Base-by-base conservation (phyloP, 2,888 invertebrate genomes). In the Frankliniella intonsa region DNA sequence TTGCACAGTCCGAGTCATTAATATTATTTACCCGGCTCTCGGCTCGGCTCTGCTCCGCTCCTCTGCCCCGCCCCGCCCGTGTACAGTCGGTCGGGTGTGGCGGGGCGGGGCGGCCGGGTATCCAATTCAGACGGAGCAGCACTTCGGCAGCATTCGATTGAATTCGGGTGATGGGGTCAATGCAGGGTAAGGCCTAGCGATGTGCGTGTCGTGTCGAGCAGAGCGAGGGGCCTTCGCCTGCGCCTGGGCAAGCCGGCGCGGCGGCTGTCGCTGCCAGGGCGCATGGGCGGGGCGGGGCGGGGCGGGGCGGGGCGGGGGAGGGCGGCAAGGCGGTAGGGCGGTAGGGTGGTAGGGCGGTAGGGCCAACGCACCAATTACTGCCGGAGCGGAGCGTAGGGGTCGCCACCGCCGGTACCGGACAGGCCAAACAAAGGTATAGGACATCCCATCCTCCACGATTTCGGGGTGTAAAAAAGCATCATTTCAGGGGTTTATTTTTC, bases 161-260 rank as follows among this genome's bases (percentile, higher is more conserved):
- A 25, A 76, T 76, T 25, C 69, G 69, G 69, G 25, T 76, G 25
- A 76, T 76, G 25, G 69, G 69, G 69, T 76, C 69, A 76, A 76
- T 76, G 25, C 69, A 76, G 69, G 22, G 69, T 25, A 76, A 76
- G 69, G 69, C 69, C 69, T 76, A 12, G 38, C 38, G 38, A 38
- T 38, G 38, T 76, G 69, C 69, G 12, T 1, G 69, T 12, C 69
- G 9, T 22, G 8, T 11, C 69, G 22, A 0, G 22, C 8, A 5
- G n/a, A 0, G 8, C 10, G 22, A 5, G 69, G 8, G 2, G 69
- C n/a, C 69, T 22, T n/a, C 22, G 22, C 9, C 5, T n/a, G 22
- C 65, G 22, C 19, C 65, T 9, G n/a, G 9, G 65, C 14, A 11
- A 65, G 65, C 65, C 19, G 19, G 19, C 19, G 19, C 65, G 9